Evolutionary conservation across 2,113 vertebrate species (phyloP).

Genomic region (Pardalotus punctatus): DNA sequence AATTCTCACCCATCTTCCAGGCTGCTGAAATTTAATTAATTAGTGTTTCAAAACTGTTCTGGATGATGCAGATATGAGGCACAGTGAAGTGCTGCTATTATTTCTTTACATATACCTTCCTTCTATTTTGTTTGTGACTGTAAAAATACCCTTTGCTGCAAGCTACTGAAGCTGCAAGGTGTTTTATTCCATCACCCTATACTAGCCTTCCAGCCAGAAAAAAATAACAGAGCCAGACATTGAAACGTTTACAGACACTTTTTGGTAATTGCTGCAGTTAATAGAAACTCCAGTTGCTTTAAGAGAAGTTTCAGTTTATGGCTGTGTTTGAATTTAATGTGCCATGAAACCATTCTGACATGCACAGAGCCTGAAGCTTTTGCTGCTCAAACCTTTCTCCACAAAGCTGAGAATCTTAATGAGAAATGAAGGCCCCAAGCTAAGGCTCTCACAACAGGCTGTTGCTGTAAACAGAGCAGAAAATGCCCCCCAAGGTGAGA

Average conservation of each 20-base stretch:
- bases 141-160: not conserved
- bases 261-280: conserved; percentile 31
- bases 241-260: conserved; percentile 32
- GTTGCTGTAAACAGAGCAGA: conserved; percentile 26
- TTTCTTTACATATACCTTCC: not conserved
- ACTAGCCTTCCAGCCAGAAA: conserved; percentile 9
- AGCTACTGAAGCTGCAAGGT: not conserved
- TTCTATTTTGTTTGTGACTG: not conserved
- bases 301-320: conserved; percentile 14
- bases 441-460: not conserved
- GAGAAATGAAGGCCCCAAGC: conserved; percentile 1
- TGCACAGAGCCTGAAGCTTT: not conserved
- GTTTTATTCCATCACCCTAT: not conserved
- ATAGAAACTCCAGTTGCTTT: conserved; percentile 21
- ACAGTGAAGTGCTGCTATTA: not conserved
- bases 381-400: conserved; percentile 14
- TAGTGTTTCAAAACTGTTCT: not conserved
- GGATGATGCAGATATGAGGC: not conserved
- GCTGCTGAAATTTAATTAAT: conserved; percentile 30
- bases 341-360: not conserved
- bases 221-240: not conserved
- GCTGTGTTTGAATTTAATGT: not conserved
- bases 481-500: conserved; percentile 18
- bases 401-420: not conserved
- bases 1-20: not conserved